A percentile compares a stretch with the other conserved stretches of the same genome.
Conservation (phyloP, 2,888 invertebrate genomes). For the Ligdia adustata region DNA sequence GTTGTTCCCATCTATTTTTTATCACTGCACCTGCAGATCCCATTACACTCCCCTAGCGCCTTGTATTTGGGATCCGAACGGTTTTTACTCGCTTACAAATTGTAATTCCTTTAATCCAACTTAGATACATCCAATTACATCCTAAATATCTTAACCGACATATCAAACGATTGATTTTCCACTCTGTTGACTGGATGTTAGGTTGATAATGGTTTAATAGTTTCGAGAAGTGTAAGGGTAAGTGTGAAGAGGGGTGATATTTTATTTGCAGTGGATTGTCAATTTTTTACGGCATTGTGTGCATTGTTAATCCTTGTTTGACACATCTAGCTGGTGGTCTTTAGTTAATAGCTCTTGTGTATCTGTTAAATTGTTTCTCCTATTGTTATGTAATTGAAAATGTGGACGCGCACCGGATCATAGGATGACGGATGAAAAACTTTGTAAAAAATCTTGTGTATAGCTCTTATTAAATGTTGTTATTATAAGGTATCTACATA, state of each 20-base stretch:
- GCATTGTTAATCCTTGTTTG: slow-evolving; percentile 77
- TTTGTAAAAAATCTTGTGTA: slow-evolving; percentile 9
- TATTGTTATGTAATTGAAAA: slow-evolving; percentile 51
- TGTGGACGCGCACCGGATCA: slow-evolving; percentile 40
- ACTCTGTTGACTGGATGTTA: slow-evolving; percentile 26
- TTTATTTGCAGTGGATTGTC: slow-evolving; percentile 64
- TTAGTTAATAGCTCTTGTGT: slow-evolving; percentile 72
- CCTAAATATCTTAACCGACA: slow-evolving; percentile 54
- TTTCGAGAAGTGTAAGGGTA: slow-evolving; percentile 37
- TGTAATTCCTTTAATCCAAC: slow-evolving; percentile 81
- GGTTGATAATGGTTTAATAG: slow-evolving; percentile 40
- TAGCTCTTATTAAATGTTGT: no score
- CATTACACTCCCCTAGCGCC: slow-evolving; percentile 52
- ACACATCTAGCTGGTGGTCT: slow-evolving; percentile 70
- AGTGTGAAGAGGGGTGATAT: slow-evolving; percentile 53
- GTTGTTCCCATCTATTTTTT: slow-evolving; percentile 56
- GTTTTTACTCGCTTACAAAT: slow-evolving; percentile 78
- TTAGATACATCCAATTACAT: slow-evolving; percentile 81
- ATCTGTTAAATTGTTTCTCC: slow-evolving; percentile 55
- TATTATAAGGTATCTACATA: no score
- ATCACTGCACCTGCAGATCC: slow-evolving; percentile 69
- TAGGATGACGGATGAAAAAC: slow-evolving; percentile 21
- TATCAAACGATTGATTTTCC: slow-evolving; percentile 15
- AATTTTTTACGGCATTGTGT: slow-evolving; percentile 78
- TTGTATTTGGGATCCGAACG: slow-evolving; percentile 48